Evolutionary conservation across 2,888 invertebrate species (phyloP).

Genomic region (Psylliodes chrysocephalus): DNA sequence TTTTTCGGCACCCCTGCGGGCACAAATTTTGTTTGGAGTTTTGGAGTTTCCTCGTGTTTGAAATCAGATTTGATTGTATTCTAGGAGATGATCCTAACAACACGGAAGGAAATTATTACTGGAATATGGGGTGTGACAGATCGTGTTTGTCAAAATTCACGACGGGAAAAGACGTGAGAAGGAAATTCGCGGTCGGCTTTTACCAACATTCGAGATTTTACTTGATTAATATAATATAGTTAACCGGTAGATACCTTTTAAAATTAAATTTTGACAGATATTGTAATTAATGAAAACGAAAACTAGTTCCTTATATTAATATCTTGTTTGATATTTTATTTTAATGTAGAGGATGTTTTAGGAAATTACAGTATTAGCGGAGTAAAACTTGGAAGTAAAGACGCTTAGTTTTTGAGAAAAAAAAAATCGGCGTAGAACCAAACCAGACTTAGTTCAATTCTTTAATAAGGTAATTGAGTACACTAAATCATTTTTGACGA

Average conservation of each 20-base stretch:
- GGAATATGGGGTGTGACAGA: neutral
- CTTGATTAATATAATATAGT: neutral
- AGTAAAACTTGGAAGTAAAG: no score
- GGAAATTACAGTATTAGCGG: no score
- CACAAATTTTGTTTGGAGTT: neutral
- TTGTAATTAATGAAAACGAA: no score
- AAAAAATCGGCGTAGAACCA: no score
- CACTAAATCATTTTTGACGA: no score
- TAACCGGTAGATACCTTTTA: neutral
- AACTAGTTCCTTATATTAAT: no score
- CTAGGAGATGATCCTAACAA: neutral
- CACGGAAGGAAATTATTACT: constrained; percentile 1
- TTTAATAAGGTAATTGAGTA: no score
- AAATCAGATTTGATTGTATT: neutral
- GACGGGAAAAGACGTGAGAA: neutral
- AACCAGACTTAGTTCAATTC: no score
- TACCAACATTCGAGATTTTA: neutral
- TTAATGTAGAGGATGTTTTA: no score
- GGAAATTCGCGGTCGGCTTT: neutral
- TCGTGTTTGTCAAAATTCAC: neutral
- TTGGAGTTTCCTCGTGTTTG: neutral
- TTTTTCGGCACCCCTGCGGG: neutral
- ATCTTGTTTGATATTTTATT: no score
- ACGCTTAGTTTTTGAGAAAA: no score
- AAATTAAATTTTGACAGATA: no score